phyloP scores from a whole-genome alignment of 2,797 vertebrate genomes.

The Lithobates sylvaticus region DNA sequence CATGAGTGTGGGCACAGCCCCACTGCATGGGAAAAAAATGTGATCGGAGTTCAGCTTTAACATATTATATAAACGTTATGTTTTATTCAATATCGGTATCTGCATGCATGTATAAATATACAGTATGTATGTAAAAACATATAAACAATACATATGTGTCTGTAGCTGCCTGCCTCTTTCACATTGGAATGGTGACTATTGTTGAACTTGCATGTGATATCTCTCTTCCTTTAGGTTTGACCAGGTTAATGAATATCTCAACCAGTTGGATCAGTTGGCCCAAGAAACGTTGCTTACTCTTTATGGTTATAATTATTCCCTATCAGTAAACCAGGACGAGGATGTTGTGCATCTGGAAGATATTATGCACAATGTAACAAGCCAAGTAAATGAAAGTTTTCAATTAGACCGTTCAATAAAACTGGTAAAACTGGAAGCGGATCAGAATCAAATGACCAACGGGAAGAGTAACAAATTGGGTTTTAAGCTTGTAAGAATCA shows the following conservation, averaged over 20 bases:
- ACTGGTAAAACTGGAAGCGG: conserved; percentile 61
- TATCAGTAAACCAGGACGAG: background rate
- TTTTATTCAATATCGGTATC: no score
- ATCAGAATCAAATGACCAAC: background rate
- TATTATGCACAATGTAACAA: accelerated
- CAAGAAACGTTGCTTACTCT: conserved; percentile 62
- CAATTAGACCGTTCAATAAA: conserved; percentile 64
- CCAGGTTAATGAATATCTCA: conserved; percentile 60
- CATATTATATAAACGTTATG: no score
- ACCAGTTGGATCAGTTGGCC: conserved; percentile 69
- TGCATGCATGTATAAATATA: no score
- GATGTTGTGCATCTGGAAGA: background rate
- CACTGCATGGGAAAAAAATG: no score
- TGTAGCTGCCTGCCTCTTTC: no score
- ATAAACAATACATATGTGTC: no score
- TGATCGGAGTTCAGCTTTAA: no score
- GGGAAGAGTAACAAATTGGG: conserved; percentile 64
- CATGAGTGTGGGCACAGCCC: no score
- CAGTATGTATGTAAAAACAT: no score
- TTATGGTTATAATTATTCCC: conserved; percentile 63
- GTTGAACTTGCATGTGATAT: background rate
- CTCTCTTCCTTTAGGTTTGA: conserved; percentile 66
- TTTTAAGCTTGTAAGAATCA: conserved; percentile 72
- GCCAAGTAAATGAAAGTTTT: conserved; percentile 19
- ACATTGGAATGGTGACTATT: no score